A percentile compares a stretch with the other conserved stretches of the same genome.
phyloP scores from a whole-genome alignment of 2,888 invertebrate genomes.

The Germaria angustata region DNA sequence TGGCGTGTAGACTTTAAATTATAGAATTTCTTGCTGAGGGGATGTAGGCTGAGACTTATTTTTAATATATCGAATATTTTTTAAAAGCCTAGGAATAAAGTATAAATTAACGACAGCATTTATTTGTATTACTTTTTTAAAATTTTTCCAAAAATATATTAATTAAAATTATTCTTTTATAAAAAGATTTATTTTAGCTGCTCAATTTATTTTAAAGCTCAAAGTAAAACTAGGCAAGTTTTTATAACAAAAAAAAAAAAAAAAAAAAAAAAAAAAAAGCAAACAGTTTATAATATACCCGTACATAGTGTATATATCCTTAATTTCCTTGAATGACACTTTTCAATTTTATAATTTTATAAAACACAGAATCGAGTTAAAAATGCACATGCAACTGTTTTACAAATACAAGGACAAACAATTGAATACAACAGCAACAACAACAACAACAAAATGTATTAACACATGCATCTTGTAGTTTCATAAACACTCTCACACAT shows the following conservation, averaged over 20 bases:
- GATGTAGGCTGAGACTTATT: too few relatives aligned
- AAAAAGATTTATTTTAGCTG: background rate
- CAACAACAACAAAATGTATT: background rate
- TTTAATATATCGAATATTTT: too few relatives aligned
- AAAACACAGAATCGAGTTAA: constrained; percentile 51
- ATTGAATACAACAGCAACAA: constrained; percentile 14
- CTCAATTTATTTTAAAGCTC: background rate
- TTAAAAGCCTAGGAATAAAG: too few relatives aligned
- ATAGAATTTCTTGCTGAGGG: too few relatives aligned
- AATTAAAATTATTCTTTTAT: background rate
- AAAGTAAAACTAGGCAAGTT: constrained; percentile 9
- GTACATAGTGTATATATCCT: constrained; percentile 33
- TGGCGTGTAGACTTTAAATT: too few relatives aligned
- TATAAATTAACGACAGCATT: too few relatives aligned
- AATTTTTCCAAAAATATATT: too few relatives aligned
- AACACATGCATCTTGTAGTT: background rate
- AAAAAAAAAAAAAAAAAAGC: background rate
- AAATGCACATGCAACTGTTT: background rate
- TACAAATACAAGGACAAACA: background rate
- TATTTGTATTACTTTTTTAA: too few relatives aligned
- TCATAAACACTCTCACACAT: background rate
- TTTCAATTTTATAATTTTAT: constrained; percentile 51
- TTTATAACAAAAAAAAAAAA: background rate
- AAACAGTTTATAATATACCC: background rate
- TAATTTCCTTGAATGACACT: constrained; percentile 59